These are phyloP conservation scores for Masticophis lateralis DNA, from an alignment of 2,797 vertebrate genomes.

Conservation along the genomic window DNA sequence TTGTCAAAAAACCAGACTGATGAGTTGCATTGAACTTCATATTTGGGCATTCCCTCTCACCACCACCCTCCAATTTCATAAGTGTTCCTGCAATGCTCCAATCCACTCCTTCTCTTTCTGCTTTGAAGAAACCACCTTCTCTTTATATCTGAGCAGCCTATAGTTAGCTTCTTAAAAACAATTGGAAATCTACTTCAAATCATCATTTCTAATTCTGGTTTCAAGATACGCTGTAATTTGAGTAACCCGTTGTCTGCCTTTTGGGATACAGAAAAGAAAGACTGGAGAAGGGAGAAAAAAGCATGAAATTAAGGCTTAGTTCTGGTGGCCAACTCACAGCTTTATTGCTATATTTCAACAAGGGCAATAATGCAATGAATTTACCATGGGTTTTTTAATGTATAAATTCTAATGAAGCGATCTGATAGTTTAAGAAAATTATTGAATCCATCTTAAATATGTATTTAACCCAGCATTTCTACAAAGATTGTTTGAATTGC, in stretches of 20 bases:
- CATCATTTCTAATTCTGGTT: not conserved
- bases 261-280: not conserved
- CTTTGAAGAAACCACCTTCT: not conserved
- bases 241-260: not conserved
- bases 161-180: not conserved
- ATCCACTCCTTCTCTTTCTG: not conserved
- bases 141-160: not conserved
- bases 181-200: not conserved
- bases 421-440: not conserved
- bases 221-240: not conserved
- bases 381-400: not conserved
- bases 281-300: not conserved
- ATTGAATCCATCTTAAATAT: not conserved
- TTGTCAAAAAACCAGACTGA: not conserved
- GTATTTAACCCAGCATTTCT: not conserved
- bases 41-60: not conserved
- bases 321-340: not conserved
- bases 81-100: not conserved
- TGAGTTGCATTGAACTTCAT: not conserved
- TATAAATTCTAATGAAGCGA: not conserved
- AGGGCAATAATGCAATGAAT: not conserved
- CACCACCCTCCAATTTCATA: not conserved
- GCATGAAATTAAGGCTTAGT: not conserved
- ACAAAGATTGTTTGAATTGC: not conserved
- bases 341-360: not conserved